These are phyloP conservation scores for Piscicola geometra DNA, from an alignment of 2,888 invertebrate genomes.

Conservation along the genomic window DNA sequence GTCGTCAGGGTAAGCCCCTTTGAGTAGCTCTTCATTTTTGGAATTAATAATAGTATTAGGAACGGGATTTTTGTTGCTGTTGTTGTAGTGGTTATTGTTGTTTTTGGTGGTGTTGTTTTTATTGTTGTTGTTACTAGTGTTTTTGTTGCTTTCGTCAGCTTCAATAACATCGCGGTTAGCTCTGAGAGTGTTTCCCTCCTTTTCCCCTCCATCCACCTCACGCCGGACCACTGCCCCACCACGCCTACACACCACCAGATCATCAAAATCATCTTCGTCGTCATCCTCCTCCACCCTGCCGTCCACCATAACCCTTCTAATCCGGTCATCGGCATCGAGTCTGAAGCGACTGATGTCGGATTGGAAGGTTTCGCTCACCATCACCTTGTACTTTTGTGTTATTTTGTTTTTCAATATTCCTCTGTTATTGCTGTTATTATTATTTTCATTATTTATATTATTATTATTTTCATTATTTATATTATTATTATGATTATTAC, in stretches of 20 bases:
- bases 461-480: background rate
- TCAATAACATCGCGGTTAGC: no score
- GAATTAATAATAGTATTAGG: no score
- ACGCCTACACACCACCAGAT: background rate
- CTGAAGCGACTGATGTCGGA: background rate
- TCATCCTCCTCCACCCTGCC: background rate
- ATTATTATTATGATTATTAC: background rate
- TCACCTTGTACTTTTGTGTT: background rate
- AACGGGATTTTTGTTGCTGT: no score
- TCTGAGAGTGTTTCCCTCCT: no score
- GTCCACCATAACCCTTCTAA: background rate
- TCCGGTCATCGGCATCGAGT: background rate
- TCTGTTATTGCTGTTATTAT: background rate
- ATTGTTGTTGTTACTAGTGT: no score
- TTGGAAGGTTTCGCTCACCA: background rate
- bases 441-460: background rate
- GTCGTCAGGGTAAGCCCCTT: no score
- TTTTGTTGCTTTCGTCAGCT: no score
- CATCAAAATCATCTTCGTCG: background rate
- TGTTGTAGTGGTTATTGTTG: no score
- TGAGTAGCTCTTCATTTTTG: no score
- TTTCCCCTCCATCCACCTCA: no score
- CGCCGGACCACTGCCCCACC: no score
- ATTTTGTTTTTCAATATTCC: background rate
- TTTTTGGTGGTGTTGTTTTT: no score